phyloP scores from a whole-genome alignment of 2,113 vertebrate genomes.

The Colius striatus region DNA sequence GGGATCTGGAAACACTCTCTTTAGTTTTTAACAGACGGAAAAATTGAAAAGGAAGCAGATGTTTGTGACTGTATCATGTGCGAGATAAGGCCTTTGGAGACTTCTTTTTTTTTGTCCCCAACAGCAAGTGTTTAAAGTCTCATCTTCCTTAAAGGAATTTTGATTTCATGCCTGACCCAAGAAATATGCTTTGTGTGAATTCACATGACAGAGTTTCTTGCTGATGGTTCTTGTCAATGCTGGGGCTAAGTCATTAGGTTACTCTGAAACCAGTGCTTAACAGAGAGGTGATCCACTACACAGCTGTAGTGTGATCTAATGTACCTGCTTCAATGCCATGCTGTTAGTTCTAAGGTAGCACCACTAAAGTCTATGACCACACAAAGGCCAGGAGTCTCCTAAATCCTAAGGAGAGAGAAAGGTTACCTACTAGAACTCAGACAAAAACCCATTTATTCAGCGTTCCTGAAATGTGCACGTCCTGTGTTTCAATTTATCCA shows the following conservation, averaged over 20 bases:
- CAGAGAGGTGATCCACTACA: not conserved
- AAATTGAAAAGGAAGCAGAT: constrained; percentile 60
- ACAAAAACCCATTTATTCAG: fast-evolving
- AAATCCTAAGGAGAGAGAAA: not conserved
- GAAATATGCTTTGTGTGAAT: constrained; percentile 64
- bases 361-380: fast-evolving
- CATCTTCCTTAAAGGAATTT: constrained; percentile 65
- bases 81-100: constrained; percentile 58
- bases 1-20: constrained; percentile 60
- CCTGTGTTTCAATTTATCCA: not conserved
- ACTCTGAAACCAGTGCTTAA: not conserved
- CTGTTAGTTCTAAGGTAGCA: not conserved
- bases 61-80: constrained; percentile 49
- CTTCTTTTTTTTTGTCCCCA: not conserved
- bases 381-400: not conserved
- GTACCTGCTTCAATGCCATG: not conserved
- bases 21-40: constrained; percentile 60
- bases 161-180: constrained; percentile 52
- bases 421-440: not conserved
- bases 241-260: constrained; percentile 31
- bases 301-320: not conserved
- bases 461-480: not conserved
- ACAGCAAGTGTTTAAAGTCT: constrained; percentile 64
- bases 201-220: constrained; percentile 36
- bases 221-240: constrained; percentile 17